These are phyloP conservation scores for Triops longicaudatus DNA, from an alignment of 1,140 invertebrate genomes.

Conservation along the genomic window DNA sequence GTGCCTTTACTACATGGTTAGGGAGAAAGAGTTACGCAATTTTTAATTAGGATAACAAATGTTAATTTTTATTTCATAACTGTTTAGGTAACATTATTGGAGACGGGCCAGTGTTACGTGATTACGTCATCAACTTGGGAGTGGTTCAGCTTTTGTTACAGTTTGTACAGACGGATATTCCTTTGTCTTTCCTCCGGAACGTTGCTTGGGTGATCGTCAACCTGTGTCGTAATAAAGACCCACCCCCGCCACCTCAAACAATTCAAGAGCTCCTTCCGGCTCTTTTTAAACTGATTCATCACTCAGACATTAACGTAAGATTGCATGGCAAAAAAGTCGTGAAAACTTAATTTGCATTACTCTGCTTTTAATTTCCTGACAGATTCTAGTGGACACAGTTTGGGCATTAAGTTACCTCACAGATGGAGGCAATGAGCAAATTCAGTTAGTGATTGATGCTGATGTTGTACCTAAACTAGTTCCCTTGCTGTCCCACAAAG, in stretches of 20 bases:
- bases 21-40: too few species aligned
- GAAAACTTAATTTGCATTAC: background rate
- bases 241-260: slow-evolving; percentile 72
- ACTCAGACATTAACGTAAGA: slow-evolving; percentile 89
- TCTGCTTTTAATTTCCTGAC: slow-evolving; percentile 36
- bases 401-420: slow-evolving; percentile 99
- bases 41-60: too few species aligned
- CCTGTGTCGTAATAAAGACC: slow-evolving; percentile 92
- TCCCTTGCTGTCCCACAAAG: slow-evolving; percentile 86
- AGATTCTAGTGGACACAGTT: slow-evolving; percentile 97
- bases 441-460: slow-evolving; percentile 97
- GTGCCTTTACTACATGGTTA: too few species aligned
- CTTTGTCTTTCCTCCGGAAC: slow-evolving; percentile 84
- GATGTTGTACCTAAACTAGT: slow-evolving; percentile 90
- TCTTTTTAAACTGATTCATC: slow-evolving; percentile 85
- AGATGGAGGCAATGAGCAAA: slow-evolving; percentile 96
- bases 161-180: slow-evolving; percentile 88
- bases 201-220: slow-evolving; percentile 99
- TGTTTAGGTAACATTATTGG: slow-evolving; percentile 76
- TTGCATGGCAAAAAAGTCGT: slow-evolving; percentile 21
- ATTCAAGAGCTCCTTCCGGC: slow-evolving; percentile 91
- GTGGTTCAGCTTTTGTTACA: slow-evolving; percentile 78
- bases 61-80: too few species aligned
- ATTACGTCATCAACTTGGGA: slow-evolving; percentile 84
- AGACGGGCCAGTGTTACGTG: slow-evolving; percentile 79